Evolutionary conservation across 2,113 vertebrate genomes (phyloP).

Genomic region (Cryptotis parvus): DNA sequence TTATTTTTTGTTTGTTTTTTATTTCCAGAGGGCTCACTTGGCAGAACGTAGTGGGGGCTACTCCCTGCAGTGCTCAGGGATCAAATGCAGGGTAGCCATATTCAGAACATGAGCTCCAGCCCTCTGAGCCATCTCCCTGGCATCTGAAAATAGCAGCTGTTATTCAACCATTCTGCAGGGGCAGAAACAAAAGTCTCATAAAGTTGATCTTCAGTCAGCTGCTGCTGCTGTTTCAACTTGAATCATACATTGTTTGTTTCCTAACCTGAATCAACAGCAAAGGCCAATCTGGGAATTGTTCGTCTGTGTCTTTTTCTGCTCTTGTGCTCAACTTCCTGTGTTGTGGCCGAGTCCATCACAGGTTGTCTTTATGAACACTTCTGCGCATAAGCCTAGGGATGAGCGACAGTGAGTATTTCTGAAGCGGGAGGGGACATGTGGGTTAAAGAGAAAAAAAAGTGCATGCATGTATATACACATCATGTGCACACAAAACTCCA

Average conservation of each 20-base stretch:
- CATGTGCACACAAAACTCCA: not conserved
- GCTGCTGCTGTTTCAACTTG: not conserved
- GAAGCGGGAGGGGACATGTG: not conserved
- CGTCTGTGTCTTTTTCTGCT: not conserved
- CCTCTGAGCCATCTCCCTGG: too few species aligned
- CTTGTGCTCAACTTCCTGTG: not conserved
- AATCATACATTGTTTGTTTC: conserved; percentile 18
- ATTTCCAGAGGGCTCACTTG: too few species aligned
- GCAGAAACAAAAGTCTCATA: conserved; percentile 32
- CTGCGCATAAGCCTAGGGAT: not conserved
- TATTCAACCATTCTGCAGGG: not conserved
- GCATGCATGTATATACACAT: not conserved
- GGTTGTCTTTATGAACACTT: not conserved
- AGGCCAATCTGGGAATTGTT: not conserved
- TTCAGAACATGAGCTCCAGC: too few species aligned
- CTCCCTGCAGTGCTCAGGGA: too few species aligned
- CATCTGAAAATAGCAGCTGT: not conserved
- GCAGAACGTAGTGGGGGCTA: too few species aligned
- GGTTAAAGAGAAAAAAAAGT: not conserved
- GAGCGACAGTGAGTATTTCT: not conserved
- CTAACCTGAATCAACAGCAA: not conserved
- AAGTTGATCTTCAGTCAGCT: not conserved
- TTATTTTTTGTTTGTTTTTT: too few species aligned
- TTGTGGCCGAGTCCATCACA: not conserved
- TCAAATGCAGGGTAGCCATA: too few species aligned